Base-by-base conservation (phyloP, 2,113 vertebrate species). In the Callionymus lyra region DNA sequence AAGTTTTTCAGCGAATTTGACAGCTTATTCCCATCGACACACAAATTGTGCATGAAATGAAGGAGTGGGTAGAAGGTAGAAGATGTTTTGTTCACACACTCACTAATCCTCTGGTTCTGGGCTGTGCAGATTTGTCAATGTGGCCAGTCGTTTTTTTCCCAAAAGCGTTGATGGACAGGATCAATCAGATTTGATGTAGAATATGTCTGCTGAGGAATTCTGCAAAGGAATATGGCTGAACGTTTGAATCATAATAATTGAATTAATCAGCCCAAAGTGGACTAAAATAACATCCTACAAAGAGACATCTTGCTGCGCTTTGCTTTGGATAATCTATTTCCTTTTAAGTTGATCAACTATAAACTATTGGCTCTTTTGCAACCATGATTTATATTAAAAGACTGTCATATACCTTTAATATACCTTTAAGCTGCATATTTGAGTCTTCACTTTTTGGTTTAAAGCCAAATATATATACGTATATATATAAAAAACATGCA, bases 91-190 rank as follows among this genome's bases (percentile, higher is more conserved):
- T 35, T 41, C 43, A 51, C 40, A 47, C 21, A 31, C 32, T 34
- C 45, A 47, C 38, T 63, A 65, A 65, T 72, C 57, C 50, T 2
- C 16, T 31, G 48, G 56, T 57, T 62, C 51, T 69, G 47, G 39
- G 35, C 19, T 2, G n/a, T 64, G 54, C 31, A 37, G 37, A 59
- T 65, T 68, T 60, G 41, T 57, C 27, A 50, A 41, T 44, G 34
- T 16, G n/a, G 6, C 3, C 19, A 4, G 3, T 2, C 14, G 47
- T 12, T 41, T 37, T 70, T 70, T 44, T 17, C 42, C 34, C 14
- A 34, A 40, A 52, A 63, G 39, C 46, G 59, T 45, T 70, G 63
- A 68, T 27, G 64, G 68, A 70, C 75, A 68, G 65, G 38, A 31
- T 44, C 14, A 35, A 47, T 15, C 18, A 10, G 11, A 17, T 15